Percentiles rank a stretch among this genome's conserved stretches.
Conservation (phyloP, 1,140 invertebrate species). For the Trichomalopsis sarcophagae region DNA sequence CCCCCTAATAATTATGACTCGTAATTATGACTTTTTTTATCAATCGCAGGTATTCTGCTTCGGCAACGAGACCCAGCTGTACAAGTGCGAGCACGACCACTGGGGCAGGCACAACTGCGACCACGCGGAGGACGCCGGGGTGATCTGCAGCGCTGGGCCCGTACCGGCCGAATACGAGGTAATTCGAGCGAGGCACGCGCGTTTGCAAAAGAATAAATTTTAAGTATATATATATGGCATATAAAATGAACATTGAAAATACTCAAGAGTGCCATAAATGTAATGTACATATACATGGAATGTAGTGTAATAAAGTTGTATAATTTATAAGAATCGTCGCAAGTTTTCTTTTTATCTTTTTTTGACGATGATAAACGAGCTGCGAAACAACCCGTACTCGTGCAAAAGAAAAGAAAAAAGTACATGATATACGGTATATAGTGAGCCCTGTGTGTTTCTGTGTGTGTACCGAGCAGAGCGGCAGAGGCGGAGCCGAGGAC, state of each 20-base stretch:
- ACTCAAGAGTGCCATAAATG: background rate
- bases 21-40: background rate
- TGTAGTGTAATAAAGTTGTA: conserved; percentile 22
- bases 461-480: conserved; percentile 20
- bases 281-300: background rate
- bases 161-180: conserved; percentile 60
- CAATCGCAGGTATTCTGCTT: conserved; percentile 77
- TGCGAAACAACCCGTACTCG: background rate
- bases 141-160: conserved; percentile 75
- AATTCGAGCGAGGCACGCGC: conserved; percentile 56
- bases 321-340: background rate
- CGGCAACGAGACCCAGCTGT: conserved; percentile 81
- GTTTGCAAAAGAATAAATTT: background rate
- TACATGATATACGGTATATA: background rate
- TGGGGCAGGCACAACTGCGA: conserved; percentile 85
- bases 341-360: conserved; percentile 27
- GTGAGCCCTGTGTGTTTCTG: background rate
- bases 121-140: conserved; percentile 85
- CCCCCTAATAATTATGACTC: background rate
- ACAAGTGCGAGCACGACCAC: conserved; percentile 79
- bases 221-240: background rate
- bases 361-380: background rate
- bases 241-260: background rate
- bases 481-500: background rate
- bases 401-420: background rate